These are phyloP conservation scores for Anabacerthia variegaticeps DNA, from an alignment of 2,797 vertebrate species.

Conservation along the genomic window DNA sequence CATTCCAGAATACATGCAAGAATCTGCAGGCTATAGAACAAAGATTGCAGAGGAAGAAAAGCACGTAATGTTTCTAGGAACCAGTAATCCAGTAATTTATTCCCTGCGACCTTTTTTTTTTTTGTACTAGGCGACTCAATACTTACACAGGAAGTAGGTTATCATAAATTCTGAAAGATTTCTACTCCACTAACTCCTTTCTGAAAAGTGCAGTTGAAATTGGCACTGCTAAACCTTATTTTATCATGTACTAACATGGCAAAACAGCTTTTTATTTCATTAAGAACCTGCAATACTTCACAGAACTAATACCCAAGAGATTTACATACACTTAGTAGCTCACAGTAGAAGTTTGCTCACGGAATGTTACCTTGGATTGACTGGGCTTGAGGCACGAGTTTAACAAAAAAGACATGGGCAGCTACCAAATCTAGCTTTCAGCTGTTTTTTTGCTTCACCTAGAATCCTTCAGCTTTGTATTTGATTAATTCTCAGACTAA, in stretches of 20 bases:
- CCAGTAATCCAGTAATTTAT: neutral
- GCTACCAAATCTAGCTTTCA: neutral
- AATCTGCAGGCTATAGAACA: neutral
- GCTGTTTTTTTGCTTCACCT: neutral
- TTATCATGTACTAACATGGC: neutral
- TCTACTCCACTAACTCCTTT: neutral
- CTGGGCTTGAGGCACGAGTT: neutral
- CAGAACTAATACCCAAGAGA: neutral
- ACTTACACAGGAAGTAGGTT: neutral
- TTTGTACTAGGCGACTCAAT: neutral
- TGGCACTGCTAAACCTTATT: neutral
- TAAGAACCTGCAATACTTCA: neutral
- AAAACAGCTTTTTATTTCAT: neutral
- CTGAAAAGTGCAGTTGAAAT: neutral
- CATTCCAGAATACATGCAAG: neutral
- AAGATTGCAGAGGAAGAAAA: neutral
- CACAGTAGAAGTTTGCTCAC: neutral
- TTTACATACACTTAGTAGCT: neutral
- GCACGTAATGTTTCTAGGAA: neutral
- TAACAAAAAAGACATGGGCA: neutral
- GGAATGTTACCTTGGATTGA: neutral
- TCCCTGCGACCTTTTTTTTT: neutral
- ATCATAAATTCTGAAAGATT: neutral
- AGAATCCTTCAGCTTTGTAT: neutral
- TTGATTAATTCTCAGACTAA: constrained; percentile 35